phyloP scores from a whole-genome alignment of 2,888 invertebrate species.

The Tupiocoris notatus region DNA sequence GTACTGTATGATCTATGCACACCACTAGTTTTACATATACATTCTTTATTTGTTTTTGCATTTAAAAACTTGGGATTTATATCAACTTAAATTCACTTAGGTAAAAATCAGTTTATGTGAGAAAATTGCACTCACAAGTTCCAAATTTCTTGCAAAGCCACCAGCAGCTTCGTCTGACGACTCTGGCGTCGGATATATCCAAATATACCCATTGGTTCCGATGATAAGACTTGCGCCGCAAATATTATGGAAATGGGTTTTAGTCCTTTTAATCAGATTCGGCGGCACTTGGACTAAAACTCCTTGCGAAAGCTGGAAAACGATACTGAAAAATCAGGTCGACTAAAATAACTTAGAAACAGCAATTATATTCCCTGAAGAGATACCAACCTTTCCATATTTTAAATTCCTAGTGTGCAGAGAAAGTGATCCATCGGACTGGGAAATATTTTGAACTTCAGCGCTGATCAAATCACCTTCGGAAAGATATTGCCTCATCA shows the following conservation, averaged over 20 bases:
- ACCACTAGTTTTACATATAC: no score
- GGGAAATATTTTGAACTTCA: conserved; percentile 86
- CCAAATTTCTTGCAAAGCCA: conserved; percentile 75
- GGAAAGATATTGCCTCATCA: conserved; percentile 88
- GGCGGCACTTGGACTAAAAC: conserved; percentile 86
- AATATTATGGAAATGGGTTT: conserved; percentile 93
- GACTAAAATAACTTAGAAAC: no score
- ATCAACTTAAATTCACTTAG: background rate
- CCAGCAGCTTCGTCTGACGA: conserved; percentile 65
- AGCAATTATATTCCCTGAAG: background rate
- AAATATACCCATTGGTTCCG: conserved; percentile 95
- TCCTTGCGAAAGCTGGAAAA: conserved; percentile 77
- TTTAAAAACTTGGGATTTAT: no score
- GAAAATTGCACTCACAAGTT: conserved; percentile 57
- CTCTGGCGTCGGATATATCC: conserved; percentile 73
- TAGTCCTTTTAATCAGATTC: conserved; percentile 84
- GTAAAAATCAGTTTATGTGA: no score
- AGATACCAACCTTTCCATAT: conserved; percentile 79
- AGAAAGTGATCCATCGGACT: conserved; percentile 84
- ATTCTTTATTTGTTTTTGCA: no score
- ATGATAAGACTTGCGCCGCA: conserved; percentile 90
- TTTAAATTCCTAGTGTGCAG: conserved; percentile 94
- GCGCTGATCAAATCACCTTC: conserved; percentile 97
- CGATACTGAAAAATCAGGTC: no score
- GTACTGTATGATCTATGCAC: no score